A percentile compares a stretch with the other conserved stretches of the same genome.
These are phyloP conservation scores for Norana najaformis DNA, from an alignment of 2,888 invertebrate genomes.

Conservation along the genomic window DNA sequence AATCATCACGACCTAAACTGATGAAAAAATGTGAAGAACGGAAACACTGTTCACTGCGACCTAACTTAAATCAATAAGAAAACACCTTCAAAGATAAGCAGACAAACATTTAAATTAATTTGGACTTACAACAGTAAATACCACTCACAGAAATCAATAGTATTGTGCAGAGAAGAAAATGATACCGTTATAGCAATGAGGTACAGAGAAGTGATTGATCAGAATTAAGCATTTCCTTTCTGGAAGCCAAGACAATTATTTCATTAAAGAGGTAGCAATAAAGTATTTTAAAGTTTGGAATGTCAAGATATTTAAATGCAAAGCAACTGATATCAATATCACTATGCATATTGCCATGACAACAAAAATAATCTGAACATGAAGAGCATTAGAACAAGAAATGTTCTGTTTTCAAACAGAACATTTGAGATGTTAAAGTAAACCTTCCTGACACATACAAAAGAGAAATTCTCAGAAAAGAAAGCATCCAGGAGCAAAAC, in stretches of 20 bases:
- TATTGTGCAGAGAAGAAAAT: not conserved
- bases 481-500: not conserved
- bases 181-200: not conserved
- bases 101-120: not conserved
- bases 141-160: not conserved
- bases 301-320: not conserved
- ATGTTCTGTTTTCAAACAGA: not conserved
- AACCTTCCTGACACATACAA: not conserved
- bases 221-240: not conserved
- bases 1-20: not conserved
- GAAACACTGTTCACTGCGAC: not conserved
- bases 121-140: not conserved
- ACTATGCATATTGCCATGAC: not conserved
- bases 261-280: not conserved
- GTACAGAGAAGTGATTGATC: not conserved
- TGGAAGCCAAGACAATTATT: not conserved
- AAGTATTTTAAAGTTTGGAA: not conserved
- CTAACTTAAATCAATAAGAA: not conserved
- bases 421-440: not conserved
- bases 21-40: not conserved
- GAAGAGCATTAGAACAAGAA: not conserved
- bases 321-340: not conserved
- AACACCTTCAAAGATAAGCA: not conserved
- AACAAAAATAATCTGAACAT: not conserved
- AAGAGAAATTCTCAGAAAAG: not conserved